Evolutionary conservation across 1,140 invertebrate genomes (phyloP), one percentile per base, ranked within the genome.

Genomic region (Colletes gigas): DNA sequence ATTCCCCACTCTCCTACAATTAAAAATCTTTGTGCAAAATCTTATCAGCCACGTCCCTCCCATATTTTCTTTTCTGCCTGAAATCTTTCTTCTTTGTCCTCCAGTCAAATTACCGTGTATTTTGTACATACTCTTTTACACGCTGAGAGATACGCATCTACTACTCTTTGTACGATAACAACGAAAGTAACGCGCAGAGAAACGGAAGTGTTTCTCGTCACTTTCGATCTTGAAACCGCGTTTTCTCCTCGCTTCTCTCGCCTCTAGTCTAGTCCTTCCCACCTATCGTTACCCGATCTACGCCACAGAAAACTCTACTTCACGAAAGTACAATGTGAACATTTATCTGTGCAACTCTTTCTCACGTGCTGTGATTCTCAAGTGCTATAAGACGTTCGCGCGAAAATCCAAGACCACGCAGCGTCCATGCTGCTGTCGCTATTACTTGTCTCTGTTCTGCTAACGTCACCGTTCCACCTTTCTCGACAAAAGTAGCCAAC

Each of bases 211-310:
- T 5, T 50, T 3, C 15, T 15, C n/a, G 44, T 70, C 19, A 62
- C 15, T 78, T 63, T 54, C 17, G 21, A 62, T 47, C n/a, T 30
- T 21, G 68, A 54, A 78, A 41, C 14, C 30, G 1, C 9, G 47
- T 39, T 47, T 47, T 21, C 54, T 62, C 19, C 55, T 50, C n/a
- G 41, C 39, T 63, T 82, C 19, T 70, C 65, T 77, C 44, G 60
- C 50, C 57, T 83, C 74, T 83, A 74, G 70, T 84, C 81, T 79
- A 78, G 52, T 82, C 54, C 54, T 54, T 78, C 54, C 39, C 62
- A 72, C 62, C 68, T 82, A 57, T 78, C 47, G 68, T 52, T n/a
- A 70, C 62, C 44, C 44, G 44, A 77, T 14, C 59, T 44, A 55
- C 21, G 50, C 14, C 47, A 14, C 41, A 60, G 66, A 66, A 52